Evolutionary conservation across 2,888 invertebrate species (phyloP), one percentile per base, ranked within the genome.

Genomic region (Celastrina argiolus): DNA sequence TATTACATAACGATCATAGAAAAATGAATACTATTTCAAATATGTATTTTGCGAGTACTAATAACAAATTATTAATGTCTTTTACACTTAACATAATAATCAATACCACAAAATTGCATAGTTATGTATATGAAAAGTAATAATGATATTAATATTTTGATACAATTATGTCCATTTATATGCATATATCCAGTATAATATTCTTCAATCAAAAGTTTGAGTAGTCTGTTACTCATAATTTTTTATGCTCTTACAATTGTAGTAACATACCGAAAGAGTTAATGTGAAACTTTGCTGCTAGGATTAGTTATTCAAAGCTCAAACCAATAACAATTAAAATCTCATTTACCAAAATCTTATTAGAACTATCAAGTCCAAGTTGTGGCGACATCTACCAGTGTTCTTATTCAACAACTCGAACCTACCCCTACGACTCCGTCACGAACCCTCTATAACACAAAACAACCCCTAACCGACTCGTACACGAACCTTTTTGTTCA

Each of bases 371-470:
- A 36, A 36, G 31, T 6, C 14, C 4, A 26, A n/a, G 51, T 10
- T 16, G 34, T 31, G 45, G 45, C 71, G 74, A 67, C 74, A 74
- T 71, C 74, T 74, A 31, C 67, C 18, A 56, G 36, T 68, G 58
- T 18, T 26, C 31, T 36, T 16, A 16, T 34, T 39, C 67, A 70
- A 65, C 67, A 39, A 26, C 41, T 69, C 42, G 39, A 69, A 69
- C 67, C 63, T 70, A 76, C 68, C 81, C 80, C 78, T 75, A 64
- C 64, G 68, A 67, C 61, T 7, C 36, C 69, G 71, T 73, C 64
- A 61, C 41, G 76, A 82, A 81, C 75, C 72, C 72, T 51, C 78
- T 78, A 69, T 78, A 76, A 78, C 81, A 84, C 76, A 70, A 67
- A 77, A 72, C 75, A 71, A 76, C 76, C 81, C 81, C 67, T 69